Evolutionary conservation across 1,140 invertebrate genomes (phyloP).

Genomic region (Brachionus rotundiformis): DNA sequence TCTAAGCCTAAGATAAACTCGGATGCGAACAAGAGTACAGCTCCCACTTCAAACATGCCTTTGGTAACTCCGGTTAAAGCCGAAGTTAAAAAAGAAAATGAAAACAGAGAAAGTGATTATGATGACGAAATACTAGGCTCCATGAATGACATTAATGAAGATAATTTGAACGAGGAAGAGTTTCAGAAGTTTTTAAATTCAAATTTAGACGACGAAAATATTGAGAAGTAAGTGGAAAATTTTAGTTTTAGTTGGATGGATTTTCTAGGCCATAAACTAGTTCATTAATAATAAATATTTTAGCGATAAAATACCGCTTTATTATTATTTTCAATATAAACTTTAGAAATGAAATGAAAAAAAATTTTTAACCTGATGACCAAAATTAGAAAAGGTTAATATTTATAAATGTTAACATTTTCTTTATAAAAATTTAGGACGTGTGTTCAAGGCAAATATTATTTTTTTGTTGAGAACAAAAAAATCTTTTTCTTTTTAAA

Average conservation of each 20-base stretch:
- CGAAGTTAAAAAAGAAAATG: background rate
- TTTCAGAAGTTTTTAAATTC: constrained; percentile 44
- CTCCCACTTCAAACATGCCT: background rate
- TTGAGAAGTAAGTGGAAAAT: background rate
- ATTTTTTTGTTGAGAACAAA: no score
- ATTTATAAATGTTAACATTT: constrained; percentile 23
- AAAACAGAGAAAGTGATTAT: background rate
- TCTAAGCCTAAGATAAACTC: background rate
- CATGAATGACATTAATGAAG: constrained; percentile 14
- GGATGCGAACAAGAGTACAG: background rate
- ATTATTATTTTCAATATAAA: constrained; percentile 14
- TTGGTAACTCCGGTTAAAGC: background rate
- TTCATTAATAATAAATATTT: constrained; percentile 12
- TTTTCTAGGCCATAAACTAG: constrained; percentile 45
- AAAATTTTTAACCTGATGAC: constrained; percentile 1
- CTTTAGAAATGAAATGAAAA: constrained; percentile 19
- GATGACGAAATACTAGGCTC: constrained; percentile 18
- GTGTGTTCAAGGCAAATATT: constrained; percentile 14
- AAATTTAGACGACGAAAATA: background rate
- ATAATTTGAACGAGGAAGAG: constrained; percentile 31
- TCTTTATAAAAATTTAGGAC: background rate
- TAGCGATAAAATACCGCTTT: background rate
- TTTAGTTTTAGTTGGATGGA: background rate
- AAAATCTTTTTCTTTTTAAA: background rate
- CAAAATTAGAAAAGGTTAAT: constrained; percentile 9